phyloP scores from a whole-genome alignment of 2,888 invertebrate genomes.

The Alloplasta piceator region DNA sequence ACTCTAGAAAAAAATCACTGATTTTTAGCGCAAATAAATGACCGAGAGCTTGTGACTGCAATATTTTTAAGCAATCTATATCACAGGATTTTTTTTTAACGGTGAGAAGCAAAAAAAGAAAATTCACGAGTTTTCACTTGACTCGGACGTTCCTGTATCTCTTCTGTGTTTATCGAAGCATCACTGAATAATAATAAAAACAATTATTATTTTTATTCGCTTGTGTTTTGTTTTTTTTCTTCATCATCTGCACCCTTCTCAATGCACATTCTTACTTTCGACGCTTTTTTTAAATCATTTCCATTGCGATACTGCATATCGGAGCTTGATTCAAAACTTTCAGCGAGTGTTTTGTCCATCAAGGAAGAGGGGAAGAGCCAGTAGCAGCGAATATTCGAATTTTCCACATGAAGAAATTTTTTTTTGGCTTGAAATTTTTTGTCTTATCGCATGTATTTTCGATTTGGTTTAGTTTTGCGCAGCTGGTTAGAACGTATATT shows the following conservation, averaged over 20 bases:
- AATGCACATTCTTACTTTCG: constrained; percentile 36
- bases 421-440: constrained; percentile 38
- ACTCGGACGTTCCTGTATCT: constrained; percentile 76
- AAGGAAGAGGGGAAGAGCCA: not conserved
- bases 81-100: constrained; percentile 13
- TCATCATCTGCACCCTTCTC: constrained; percentile 71
- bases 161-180: constrained; percentile 77
- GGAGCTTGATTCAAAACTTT: constrained; percentile 44
- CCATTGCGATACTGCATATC: constrained; percentile 12
- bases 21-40: constrained; percentile 14
- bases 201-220: constrained; percentile 79
- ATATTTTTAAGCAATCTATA: constrained; percentile 41
- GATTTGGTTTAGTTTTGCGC: constrained; percentile 5
- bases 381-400: not conserved
- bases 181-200: constrained; percentile 73
- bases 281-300: constrained; percentile 21
- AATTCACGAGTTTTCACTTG: constrained; percentile 38
- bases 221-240: constrained; percentile 73
- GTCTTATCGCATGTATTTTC: constrained; percentile 37
- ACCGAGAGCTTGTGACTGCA: constrained; percentile 45
- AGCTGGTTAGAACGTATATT: constrained; percentile 6
- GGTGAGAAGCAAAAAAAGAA: constrained; percentile 4
- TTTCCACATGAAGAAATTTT: not conserved
- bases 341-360: constrained; percentile 22
- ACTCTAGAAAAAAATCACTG: constrained; percentile 4